Percentiles rank a stretch among this genome's conserved stretches.
Conservation (phyloP, 1,140 invertebrate genomes). For the Helicoverpa armigera region DNA sequence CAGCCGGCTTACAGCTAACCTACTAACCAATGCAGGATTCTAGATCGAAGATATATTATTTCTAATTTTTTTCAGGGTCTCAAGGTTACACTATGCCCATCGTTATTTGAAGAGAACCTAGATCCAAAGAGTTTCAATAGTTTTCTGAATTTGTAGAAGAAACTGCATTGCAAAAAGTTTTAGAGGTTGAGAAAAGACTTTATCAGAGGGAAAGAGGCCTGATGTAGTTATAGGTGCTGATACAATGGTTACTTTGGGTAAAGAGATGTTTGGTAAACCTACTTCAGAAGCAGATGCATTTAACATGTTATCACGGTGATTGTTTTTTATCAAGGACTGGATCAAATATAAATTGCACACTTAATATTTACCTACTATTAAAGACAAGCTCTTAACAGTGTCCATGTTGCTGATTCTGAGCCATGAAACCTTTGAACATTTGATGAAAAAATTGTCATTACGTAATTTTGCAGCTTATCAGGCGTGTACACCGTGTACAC, state of each 20-base stretch:
- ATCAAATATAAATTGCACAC: not conserved
- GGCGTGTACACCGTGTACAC: slow-evolving; percentile 95
- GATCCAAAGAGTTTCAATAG: slow-evolving; percentile 87
- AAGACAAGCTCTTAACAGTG: too few relatives aligned
- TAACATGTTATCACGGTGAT: slow-evolving; percentile 92
- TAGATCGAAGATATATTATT: not conserved
- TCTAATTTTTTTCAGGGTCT: slow-evolving; percentile 88
- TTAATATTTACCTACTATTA: not conserved
- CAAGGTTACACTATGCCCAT: slow-evolving; percentile 91
- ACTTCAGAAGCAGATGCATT: slow-evolving; percentile 91
- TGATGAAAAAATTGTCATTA: not conserved
- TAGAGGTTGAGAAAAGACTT: slow-evolving; percentile 92
- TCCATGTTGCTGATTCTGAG: not conserved
- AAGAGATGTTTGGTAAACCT: slow-evolving; percentile 97
- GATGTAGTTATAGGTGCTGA: slow-evolving; percentile 96
- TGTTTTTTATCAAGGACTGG: slow-evolving; percentile 27
- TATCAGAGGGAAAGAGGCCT: slow-evolving; percentile 82
- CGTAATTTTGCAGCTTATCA: slow-evolving; percentile 88
- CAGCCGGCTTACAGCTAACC: too few relatives aligned
- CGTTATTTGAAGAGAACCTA: slow-evolving; percentile 95
- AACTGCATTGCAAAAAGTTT: slow-evolving; percentile 94
- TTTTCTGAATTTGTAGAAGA: slow-evolving; percentile 93
- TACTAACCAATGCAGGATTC: too few relatives aligned
- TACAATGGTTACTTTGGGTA: slow-evolving; percentile 94
- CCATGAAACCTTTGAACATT: not conserved